Base-by-base conservation (phyloP, 1,140 invertebrate species). In the Drosophila littoralis region DNA sequence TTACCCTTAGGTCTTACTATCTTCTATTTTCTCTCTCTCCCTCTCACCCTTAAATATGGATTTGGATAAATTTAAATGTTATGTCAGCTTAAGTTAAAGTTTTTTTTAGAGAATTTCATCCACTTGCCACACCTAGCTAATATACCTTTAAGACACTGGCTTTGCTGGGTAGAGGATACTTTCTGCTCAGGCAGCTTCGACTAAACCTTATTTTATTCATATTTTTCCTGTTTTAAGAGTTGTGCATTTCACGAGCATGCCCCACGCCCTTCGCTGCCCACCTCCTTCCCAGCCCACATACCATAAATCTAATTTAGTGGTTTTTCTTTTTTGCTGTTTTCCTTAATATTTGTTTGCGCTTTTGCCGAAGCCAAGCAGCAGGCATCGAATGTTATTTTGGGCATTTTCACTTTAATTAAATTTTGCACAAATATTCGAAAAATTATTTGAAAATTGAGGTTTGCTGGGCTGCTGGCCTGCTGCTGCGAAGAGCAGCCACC, bases 381-480 rank as follows among this genome's bases (percentile, higher is more conserved):
- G 2, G 8, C 68, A 60, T 35, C 40, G 54, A 55, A 72, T 83
- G 80, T 79, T 79, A 76, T 81, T 70, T 69, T 68, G 52, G 51
- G 82, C 52, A 81, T 79, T 85, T 85, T 75, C 64, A 55, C 71
- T 79, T 86, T 82, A 86, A 86, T 86, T 86, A 86, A 86, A 86
- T 86, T 86, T 82, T 88, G 82, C 67, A 76, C 79, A 86, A 88
- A 83, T 84, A 83, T 83, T 84, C 79, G 76, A 51, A 71, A 83
- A 83, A 80, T 73, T 83, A 83, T 84, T 84, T 72, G 57, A 76
- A 74, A 86, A 81, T 85, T 66, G 75, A 82, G 81, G 79, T 79
- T 79, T 48, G 51, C 38, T 60, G 57, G 22, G 45, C 22, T 40
- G 38, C 36, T 38, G 46, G n/a, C n/a, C 45, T 58, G 55, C 52